A percentile compares a stretch with the other conserved stretches of the same genome.
These are phyloP conservation scores for Artibeus lituratus DNA, from an alignment of 2,797 vertebrate species.

Conservation along the genomic window DNA sequence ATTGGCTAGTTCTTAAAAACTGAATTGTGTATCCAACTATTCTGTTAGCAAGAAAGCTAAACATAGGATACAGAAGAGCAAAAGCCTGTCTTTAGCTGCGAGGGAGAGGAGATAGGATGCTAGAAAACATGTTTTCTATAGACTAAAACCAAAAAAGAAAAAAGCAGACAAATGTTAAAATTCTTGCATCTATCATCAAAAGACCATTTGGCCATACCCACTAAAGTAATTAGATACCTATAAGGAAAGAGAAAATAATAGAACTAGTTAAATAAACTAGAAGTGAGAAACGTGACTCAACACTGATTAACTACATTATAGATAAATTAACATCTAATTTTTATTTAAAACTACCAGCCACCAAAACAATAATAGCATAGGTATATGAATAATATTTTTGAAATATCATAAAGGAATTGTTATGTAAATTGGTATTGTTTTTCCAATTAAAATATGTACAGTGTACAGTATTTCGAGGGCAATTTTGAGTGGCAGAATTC, in stretches of 20 bases:
- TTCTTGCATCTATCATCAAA: neutral
- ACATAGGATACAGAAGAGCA: neutral
- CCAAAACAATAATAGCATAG: neutral
- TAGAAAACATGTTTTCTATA: neutral
- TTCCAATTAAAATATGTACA: neutral
- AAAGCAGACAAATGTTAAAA: neutral
- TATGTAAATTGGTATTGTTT: no score
- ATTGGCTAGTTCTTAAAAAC: neutral
- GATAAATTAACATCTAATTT: neutral
- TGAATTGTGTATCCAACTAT: neutral
- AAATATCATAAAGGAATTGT: neutral
- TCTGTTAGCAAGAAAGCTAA: neutral
- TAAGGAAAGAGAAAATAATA: neutral
- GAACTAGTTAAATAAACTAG: neutral
- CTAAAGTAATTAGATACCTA: neutral
- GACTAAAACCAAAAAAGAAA: neutral
- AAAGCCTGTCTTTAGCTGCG: neutral
- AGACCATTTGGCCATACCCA: neutral
- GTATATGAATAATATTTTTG: neutral
- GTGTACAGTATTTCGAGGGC: neutral
- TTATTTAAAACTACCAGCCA: neutral
- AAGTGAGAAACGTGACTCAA: neutral
- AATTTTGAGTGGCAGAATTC: neutral
- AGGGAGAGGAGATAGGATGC: rapidly evolving
- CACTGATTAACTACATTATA: neutral